Conservation (phyloP, 2,797 vertebrate species). For the Coregonus ussuriensis region DNA sequence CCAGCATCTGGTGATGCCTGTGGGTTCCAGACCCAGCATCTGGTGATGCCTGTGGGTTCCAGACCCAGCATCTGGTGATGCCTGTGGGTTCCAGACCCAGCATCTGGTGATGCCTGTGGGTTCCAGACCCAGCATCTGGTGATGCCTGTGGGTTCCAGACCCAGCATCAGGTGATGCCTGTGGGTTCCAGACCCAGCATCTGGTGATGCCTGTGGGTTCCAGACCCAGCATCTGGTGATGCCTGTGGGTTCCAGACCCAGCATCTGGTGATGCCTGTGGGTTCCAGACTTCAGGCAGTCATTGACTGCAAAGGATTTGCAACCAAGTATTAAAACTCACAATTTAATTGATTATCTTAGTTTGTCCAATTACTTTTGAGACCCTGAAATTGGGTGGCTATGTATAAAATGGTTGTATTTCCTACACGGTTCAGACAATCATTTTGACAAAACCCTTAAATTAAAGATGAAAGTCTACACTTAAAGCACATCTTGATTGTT, state of each 20-base stretch:
- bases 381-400: no score
- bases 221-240: neutral
- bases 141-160: slow-evolving; percentile 12
- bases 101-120: neutral
- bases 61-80: neutral
- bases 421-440: no score
- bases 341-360: neutral
- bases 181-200: slow-evolving; percentile 1
- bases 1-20: neutral
- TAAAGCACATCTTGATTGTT: no score
- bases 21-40: slow-evolving; percentile 1
- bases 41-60: slow-evolving; percentile 3
- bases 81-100: slow-evolving; percentile 5
- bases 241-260: slow-evolving; percentile 2
- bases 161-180: neutral
- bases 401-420: no score
- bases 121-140: neutral
- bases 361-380: no score
- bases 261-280: neutral
- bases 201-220: slow-evolving; percentile 3
- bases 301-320: slow-evolving; percentile 32
- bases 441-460: no score
- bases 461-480: no score
- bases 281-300: slow-evolving; percentile 24
- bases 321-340: slow-evolving; percentile 23